A percentile compares a stretch with the other conserved stretches of the same genome.
These are phyloP conservation scores for Galagoides demidoff DNA, from an alignment of 2,797 vertebrate species.

Conservation along the genomic window DNA sequence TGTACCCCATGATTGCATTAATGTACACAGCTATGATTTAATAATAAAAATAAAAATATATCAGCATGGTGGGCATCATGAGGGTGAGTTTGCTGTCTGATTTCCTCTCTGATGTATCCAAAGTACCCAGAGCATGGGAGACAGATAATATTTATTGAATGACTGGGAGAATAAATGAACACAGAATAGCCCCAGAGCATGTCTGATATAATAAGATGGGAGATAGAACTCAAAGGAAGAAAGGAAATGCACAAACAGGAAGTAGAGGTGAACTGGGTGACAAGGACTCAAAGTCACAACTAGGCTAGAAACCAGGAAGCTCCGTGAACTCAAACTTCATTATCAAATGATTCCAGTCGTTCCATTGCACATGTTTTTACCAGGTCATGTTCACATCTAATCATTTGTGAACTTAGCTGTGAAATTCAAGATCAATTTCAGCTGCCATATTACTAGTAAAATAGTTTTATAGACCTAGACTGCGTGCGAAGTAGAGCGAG, in stretches of 20 bases:
- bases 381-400: background rate
- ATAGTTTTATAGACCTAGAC: background rate
- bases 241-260: background rate
- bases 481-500: background rate
- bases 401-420: background rate
- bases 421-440: background rate
- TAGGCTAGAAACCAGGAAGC: background rate
- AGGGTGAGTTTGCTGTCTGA: background rate
- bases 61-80: background rate
- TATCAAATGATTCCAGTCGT: background rate
- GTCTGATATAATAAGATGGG: background rate
- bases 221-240: conserved; percentile 2
- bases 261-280: background rate
- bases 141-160: background rate
- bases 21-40: too few species aligned
- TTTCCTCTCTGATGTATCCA: background rate
- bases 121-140: background rate
- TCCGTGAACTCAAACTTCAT: background rate
- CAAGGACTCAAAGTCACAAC: background rate
- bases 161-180: background rate
- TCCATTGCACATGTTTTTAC: background rate
- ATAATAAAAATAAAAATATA: too few species aligned
- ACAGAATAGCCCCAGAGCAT: background rate
- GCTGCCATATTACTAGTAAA: background rate
- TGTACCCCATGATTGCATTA: too few species aligned